Conservation (phyloP, 2,797 vertebrate genomes). For the Siniperca obscura region DNA sequence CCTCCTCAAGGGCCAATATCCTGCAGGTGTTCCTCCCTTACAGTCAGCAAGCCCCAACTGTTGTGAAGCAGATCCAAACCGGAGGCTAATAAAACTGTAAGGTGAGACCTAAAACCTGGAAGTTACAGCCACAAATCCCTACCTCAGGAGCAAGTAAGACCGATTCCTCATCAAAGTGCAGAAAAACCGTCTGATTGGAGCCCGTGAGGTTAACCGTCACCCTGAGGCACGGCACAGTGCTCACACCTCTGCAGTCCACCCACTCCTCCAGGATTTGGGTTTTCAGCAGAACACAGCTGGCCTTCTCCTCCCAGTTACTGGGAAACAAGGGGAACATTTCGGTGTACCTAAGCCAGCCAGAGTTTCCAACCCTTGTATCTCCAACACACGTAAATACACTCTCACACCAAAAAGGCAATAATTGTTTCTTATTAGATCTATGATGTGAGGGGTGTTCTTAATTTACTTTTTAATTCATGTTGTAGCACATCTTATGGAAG, state of each 20-base stretch:
- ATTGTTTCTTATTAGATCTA: background rate
- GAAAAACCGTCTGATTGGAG: slow-evolving; percentile 75
- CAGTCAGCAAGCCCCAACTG: background rate
- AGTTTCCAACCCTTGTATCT: background rate
- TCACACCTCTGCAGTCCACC: slow-evolving; percentile 82
- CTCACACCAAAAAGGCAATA: background rate
- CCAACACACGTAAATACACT: background rate
- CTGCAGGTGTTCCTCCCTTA: background rate
- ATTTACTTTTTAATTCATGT: background rate
- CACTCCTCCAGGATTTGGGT: slow-evolving; percentile 79
- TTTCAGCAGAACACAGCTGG: slow-evolving; percentile 81
- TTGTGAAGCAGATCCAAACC: slow-evolving; percentile 20
- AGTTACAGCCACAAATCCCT: slow-evolving; percentile 35
- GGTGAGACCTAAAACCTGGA: slow-evolving; percentile 24
- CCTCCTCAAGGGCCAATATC: background rate
- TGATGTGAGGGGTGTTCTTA: background rate
- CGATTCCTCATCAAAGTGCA: slow-evolving; percentile 87
- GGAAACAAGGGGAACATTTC: slow-evolving; percentile 29
- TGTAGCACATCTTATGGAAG: background rate
- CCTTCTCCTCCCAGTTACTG: slow-evolving; percentile 83
- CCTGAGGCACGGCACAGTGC: slow-evolving; percentile 84
- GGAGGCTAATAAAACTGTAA: background rate
- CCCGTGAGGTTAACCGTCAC: slow-evolving; percentile 82
- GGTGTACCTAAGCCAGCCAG: background rate
- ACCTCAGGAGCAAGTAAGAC: slow-evolving; percentile 84